Conservation (phyloP, 2,113 vertebrate genomes). For the Microtus richardsoni region DNA sequence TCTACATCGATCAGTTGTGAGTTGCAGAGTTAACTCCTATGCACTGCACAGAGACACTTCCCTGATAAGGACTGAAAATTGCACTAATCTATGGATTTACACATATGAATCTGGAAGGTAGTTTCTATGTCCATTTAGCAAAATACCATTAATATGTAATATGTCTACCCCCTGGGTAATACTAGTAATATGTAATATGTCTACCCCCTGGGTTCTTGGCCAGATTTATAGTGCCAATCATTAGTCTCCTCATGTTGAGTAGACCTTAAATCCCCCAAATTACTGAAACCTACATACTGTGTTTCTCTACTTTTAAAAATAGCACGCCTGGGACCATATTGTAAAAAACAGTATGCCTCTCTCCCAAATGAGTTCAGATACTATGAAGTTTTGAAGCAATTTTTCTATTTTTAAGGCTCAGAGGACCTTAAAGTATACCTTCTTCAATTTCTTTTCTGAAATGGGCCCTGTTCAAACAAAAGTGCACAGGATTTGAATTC, state of each 20-base stretch:
- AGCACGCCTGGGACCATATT: not conserved
- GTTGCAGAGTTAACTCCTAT: not conserved
- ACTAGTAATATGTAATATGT: not conserved
- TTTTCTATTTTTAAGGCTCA: slow-evolving; percentile 58
- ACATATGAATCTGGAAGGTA: not conserved
- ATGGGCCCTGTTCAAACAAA: slow-evolving; percentile 15
- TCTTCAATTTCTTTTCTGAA: slow-evolving; percentile 56
- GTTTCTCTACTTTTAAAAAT: slow-evolving; percentile 31
- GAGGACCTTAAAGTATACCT: not conserved
- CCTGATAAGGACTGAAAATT: not conserved
- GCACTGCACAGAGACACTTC: not conserved
- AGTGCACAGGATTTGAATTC: not conserved
- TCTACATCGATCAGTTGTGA: not conserved
- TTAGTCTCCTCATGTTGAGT: not conserved
- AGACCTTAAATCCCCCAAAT: not conserved
- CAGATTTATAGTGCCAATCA: not conserved
- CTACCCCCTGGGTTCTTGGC: not conserved
- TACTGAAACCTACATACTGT: slow-evolving; percentile 27
- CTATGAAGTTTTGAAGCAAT: slow-evolving; percentile 59
- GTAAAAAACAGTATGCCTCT: slow-evolving; percentile 4
- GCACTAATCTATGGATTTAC: not conserved
- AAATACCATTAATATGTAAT: not conserved
- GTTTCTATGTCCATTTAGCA: not conserved
- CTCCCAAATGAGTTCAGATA: slow-evolving; percentile 38
- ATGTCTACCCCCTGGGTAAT: not conserved